Evolutionary conservation across 1,140 invertebrate genomes (phyloP).

Genomic region (Yoshiicerus persimilis): DNA sequence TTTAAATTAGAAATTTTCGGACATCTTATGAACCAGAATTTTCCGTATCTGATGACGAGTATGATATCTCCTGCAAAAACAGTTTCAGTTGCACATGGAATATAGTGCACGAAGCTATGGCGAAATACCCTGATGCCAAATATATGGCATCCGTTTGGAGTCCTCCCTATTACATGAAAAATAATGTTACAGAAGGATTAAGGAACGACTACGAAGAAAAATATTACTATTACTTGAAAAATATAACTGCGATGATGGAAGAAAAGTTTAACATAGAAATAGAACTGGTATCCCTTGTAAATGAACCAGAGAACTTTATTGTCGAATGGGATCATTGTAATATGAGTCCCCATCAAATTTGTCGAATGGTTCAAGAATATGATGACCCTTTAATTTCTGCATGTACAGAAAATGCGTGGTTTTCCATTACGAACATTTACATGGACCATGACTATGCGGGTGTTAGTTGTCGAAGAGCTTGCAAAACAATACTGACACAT

Average conservation of each 20-base stretch:
- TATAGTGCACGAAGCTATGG: neutral
- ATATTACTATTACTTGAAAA: conserved; percentile 35
- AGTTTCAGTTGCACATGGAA: conserved; percentile 6
- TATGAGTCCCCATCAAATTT: conserved; percentile 34
- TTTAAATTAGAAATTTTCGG: neutral
- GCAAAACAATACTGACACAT: conserved; percentile 30
- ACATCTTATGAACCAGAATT: conserved; percentile 29
- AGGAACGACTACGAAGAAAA: neutral
- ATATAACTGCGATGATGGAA: conserved; percentile 27
- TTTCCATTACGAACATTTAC: conserved; percentile 31
- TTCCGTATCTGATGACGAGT: neutral
- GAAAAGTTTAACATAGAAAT: neutral
- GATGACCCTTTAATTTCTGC: conserved; percentile 32
- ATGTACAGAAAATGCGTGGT: conserved; percentile 41
- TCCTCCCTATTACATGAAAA: conserved; percentile 40
- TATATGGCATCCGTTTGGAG: conserved; percentile 37
- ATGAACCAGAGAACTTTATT: conserved; percentile 42
- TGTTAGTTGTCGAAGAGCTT: neutral
- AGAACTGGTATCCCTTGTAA: conserved; percentile 33
- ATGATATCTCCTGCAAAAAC: conserved; percentile 27
- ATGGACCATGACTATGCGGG: neutral
- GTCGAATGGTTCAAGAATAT: conserved; percentile 16
- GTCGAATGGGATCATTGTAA: conserved; percentile 41
- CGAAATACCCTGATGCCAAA: neutral
- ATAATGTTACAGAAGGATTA: neutral